Evolutionary conservation across 2,888 invertebrate genomes (phyloP).

Genomic region (Macropis europaea): DNA sequence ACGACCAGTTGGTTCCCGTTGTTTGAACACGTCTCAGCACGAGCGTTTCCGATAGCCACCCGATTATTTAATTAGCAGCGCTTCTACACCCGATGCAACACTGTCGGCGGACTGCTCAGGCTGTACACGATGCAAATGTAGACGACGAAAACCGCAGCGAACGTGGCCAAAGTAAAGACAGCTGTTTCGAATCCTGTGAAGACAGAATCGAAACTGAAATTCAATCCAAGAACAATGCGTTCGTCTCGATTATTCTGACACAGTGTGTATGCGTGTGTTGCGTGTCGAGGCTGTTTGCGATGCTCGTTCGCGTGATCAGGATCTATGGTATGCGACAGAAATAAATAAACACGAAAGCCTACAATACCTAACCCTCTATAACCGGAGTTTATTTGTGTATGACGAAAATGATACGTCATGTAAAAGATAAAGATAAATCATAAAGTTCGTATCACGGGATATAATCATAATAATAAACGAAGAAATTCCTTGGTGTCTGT

Average conservation of each 20-base stretch:
- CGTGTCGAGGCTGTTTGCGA: no score
- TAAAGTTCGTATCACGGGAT: no score
- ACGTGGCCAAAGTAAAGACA: conserved; percentile 68
- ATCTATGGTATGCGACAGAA: no score
- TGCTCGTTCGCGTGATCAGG: no score
- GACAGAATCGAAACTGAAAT: background rate
- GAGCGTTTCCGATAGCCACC: background rate
- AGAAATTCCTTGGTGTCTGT: no score
- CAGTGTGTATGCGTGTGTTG: background rate
- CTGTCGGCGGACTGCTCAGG: conserved; percentile 64
- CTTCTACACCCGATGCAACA: conserved; percentile 25
- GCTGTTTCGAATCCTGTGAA: conserved; percentile 67
- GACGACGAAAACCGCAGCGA: conserved; percentile 66
- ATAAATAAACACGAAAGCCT: no score
- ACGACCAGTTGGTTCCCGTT: background rate
- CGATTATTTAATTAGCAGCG: background rate
- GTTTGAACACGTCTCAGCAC: no score
- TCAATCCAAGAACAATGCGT: background rate
- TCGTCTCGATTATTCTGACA: background rate
- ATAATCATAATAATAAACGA: no score
- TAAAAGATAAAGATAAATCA: no score
- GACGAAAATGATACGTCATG: no score
- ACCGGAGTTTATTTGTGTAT: no score
- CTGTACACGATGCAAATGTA: conserved; percentile 69
- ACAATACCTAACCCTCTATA: no score